phyloP scores from a whole-genome alignment of 2,888 invertebrate species.

The Palloptera scutellata region DNA sequence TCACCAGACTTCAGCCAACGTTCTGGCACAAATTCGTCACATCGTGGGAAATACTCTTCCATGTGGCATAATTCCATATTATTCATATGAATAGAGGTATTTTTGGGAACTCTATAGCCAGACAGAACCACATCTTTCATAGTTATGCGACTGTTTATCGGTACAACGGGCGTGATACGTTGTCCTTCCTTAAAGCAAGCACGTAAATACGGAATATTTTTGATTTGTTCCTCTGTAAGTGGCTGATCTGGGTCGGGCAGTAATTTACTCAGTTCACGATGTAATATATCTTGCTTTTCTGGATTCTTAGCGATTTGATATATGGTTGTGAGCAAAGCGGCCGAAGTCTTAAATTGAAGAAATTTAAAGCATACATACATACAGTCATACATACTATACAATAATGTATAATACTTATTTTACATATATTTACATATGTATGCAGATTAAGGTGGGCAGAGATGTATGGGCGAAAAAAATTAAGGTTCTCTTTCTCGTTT shows the following conservation, averaged over 20 bases:
- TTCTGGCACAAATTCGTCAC: slow-evolving; percentile 75
- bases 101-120: slow-evolving; percentile 72
- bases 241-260: slow-evolving; percentile 59
- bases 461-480: too few species aligned
- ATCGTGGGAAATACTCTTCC: slow-evolving; percentile 71
- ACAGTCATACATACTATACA: too few species aligned
- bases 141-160: slow-evolving; percentile 69
- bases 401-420: too few species aligned
- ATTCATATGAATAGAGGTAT: slow-evolving; percentile 77
- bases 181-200: slow-evolving; percentile 80
- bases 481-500: too few species aligned
- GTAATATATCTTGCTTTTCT: slow-evolving; percentile 70
- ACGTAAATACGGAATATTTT: slow-evolving; percentile 70
- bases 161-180: slow-evolving; percentile 70
- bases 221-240: slow-evolving; percentile 64
- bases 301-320: slow-evolving; percentile 69
- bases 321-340: slow-evolving; percentile 51
- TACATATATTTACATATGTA: too few species aligned
- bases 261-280: slow-evolving; percentile 66
- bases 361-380: background rate
- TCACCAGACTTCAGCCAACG: slow-evolving; percentile 70
- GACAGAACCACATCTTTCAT: slow-evolving; percentile 69
- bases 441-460: too few species aligned
- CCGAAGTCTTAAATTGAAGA: slow-evolving; percentile 49
- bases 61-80: slow-evolving; percentile 70